Conservation (phyloP, 1,140 invertebrate species). For the Macrotrachela quadricornifera region DNA sequence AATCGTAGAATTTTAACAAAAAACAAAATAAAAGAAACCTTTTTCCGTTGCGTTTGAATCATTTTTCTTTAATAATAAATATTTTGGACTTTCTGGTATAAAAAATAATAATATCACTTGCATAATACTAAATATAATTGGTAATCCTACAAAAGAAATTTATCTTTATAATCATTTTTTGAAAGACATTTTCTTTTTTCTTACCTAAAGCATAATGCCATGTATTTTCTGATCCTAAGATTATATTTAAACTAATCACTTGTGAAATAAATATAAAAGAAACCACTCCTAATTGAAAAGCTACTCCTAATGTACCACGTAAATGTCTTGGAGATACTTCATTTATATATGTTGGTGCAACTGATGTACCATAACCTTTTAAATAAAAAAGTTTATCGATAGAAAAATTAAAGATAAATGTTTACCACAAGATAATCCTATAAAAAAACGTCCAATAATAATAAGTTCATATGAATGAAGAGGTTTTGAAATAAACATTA, state of each 20-base stretch:
- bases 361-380: conserved; percentile 60
- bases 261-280: conserved; percentile 63
- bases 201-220: conserved; percentile 42
- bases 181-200: too few relatives aligned
- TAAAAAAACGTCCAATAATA: conserved; percentile 82
- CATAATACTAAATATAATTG: conserved; percentile 65
- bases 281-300: conserved; percentile 81
- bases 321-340: conserved; percentile 83
- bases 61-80: conserved; percentile 71
- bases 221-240: conserved; percentile 67
- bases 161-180: too few relatives aligned
- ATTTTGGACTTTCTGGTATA: conserved; percentile 73
- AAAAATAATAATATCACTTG: conserved; percentile 71
- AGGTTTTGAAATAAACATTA: conserved; percentile 84
- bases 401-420: too few relatives aligned
- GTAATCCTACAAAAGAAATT: conserved; percentile 39
- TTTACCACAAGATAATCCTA: conserved; percentile 46
- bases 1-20: too few relatives aligned
- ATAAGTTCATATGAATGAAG: conserved; percentile 80
- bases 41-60: conserved; percentile 74
- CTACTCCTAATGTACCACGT: conserved; percentile 50
- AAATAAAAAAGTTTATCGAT: conserved; percentile 3
- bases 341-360: conserved; percentile 92
- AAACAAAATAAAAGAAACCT: conserved; percentile 27
- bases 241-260: conserved; percentile 68